Evolutionary conservation across 2,888 invertebrate species (phyloP), one percentile per base, ranked within the genome.

Genomic region (Pardosa pseudoannulata): DNA sequence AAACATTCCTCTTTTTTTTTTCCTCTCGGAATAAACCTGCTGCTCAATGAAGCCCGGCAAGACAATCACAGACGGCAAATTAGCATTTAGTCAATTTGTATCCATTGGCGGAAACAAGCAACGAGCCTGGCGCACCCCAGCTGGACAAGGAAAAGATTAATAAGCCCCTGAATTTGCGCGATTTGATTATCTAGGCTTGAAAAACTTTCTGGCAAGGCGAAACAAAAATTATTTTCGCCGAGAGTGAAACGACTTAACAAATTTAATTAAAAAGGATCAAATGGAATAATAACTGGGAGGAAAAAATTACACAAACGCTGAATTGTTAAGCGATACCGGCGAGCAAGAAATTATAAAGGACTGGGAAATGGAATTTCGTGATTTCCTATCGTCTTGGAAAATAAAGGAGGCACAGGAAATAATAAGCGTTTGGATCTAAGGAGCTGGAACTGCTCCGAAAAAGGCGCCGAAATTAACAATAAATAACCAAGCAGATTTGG

Each of bases 11-110:
- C n/a, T n/a, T 28, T 28, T 36, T 70, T 41, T 46, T 76, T 31
- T n/a, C 31, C 46, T 67, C 16, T 7, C 72, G 73, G 73, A 80
- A 72, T 36, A 67, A 74, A 56, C 50, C 50, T 62, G 19, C 27
- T 65, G 78, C 78, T 67, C 83, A 73, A 83, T 83, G 78, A 83
- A 83, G 73, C 83, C 6, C n/a, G 65, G 67, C 65, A 83, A 83
- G 82, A 82, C 82, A 82, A 83, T 83, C 76, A 83, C 82, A 83
- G 72, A 76, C 71, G 82, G 65, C 78, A 78, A 78, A 83, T 83
- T 83, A 83, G 83, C 83, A 83, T 83, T 83, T 78, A 83, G 83
- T 83, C 83, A 78, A 83, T 83, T 83, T 83, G 83, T 83, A 83
- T 72, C 83, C 78, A 83, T 56, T 78, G 83, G 78, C 67, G 67